phyloP scores from a whole-genome alignment of 2,113 vertebrate species.

The Hypomesus transpacificus region DNA sequence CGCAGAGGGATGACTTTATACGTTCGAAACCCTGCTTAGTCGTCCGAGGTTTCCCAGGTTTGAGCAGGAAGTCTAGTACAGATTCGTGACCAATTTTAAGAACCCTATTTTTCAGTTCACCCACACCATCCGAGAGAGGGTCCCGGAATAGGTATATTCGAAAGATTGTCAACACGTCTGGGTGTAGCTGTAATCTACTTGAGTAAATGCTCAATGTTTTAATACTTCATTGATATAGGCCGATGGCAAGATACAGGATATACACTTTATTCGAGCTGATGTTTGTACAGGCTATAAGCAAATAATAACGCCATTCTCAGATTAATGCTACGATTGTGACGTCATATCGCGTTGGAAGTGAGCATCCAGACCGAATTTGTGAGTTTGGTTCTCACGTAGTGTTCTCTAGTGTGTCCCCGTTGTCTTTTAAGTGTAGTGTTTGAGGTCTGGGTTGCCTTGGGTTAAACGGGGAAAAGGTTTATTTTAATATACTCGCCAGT shows the following conservation, averaged over 20 bases:
- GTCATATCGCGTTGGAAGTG: not conserved
- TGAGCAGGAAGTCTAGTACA: not conserved
- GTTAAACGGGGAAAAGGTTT: conserved; percentile 78
- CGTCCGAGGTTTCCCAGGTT: not conserved
- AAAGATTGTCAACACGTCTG: not conserved
- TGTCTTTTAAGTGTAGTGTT: conserved; percentile 5
- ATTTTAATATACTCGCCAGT: conserved; percentile 80
- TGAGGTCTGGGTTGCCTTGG: conserved; percentile 20
- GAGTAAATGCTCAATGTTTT: too few relatives aligned
- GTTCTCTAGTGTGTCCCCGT: too few relatives aligned
- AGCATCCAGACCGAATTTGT: not conserved
- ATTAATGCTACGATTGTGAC: not conserved
- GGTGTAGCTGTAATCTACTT: too few relatives aligned
- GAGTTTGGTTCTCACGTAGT: too few relatives aligned
- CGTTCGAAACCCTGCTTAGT: not conserved
- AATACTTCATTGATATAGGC: too few relatives aligned
- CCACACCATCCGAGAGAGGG: not conserved
- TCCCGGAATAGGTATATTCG: not conserved
- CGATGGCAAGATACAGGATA: too few relatives aligned
- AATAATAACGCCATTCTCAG: too few relatives aligned
- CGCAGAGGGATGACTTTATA: not conserved
- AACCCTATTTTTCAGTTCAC: not conserved
- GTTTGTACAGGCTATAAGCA: too few relatives aligned
- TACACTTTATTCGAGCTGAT: too few relatives aligned
- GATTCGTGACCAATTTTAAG: not conserved